Base-by-base conservation (phyloP, 2,888 invertebrate genomes). In the Cerastis leucographa region DNA sequence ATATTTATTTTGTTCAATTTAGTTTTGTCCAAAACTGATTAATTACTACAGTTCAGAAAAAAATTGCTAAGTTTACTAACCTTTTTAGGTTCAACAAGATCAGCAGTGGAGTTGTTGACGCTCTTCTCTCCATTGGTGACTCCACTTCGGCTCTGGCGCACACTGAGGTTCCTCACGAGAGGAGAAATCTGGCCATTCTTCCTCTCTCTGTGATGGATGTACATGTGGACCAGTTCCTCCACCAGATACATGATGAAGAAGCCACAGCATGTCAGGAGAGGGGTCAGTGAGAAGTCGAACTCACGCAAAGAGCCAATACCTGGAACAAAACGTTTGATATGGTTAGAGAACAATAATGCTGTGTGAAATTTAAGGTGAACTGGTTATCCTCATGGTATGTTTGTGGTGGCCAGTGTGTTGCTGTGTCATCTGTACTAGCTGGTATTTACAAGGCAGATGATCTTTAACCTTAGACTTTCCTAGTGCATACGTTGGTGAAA, bases 221-320 rank as follows among this genome's bases (percentile, higher is more conserved):
- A 97, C 68, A 97, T 91, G 90, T 98, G 98, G 3, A 98, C 98
- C 68, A 98, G 87, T 90, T 98, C 98, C 88, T 98, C 98, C n/a
- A 98, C 97, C 14, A 98, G 94, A 90, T 98, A 98, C 97, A 98
- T 98, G 42, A 97, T 94, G 93, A 98, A 98, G 94, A 98, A 98
- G 2, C 98, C 98, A 40, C 96, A 93, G 91, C 98, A 98, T 95
- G 98, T 98, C 69, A 98, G 95, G 54, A 98, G 94, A 72, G 98
- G 97, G 0, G 98, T 97, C 44, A 98, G 94, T 0, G 98, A 97
- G 90, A 98, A 97, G 0, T 96, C 95, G 14, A 97, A 95, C 0
- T 94, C 88, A 0, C 95, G 96, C 62, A 98, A 91, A 35, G 87
- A 75, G 0, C 94, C 97, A 0, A 88, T 80, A 6, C 90, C 95